Percentiles rank a stretch among this genome's conserved stretches.
phyloP scores from a whole-genome alignment of 2,113 vertebrate genomes.

The Porphyrio hochstetteri region DNA sequence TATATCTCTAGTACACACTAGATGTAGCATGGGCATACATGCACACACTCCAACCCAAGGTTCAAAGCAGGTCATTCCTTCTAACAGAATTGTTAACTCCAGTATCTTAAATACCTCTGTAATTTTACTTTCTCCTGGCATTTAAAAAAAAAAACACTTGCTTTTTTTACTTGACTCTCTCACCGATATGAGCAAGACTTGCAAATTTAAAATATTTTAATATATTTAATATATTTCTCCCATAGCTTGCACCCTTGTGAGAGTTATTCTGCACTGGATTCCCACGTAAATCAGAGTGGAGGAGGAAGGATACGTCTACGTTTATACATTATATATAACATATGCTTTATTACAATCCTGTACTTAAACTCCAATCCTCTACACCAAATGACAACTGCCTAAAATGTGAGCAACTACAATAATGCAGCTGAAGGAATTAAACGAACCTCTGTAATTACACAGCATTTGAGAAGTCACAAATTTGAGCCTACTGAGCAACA shows the following conservation, averaged over 20 bases:
- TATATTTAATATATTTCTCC: neutral
- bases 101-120: neutral
- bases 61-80: neutral
- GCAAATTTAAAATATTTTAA: neutral
- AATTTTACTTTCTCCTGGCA: neutral
- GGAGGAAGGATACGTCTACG: neutral
- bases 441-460: neutral
- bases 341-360: neutral
- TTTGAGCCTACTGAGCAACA: neutral
- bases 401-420: neutral
- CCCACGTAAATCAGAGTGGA: rapidly evolving
- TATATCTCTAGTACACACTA: neutral
- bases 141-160: neutral
- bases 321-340: neutral
- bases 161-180: neutral
- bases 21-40: neutral
- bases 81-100: neutral
- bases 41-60: neutral
- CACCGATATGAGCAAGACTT: neutral
- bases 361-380: neutral
- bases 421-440: neutral
- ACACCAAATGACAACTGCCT: neutral
- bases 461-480: neutral
- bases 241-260: neutral
- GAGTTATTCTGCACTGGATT: neutral